These are phyloP conservation scores for Drosophila prostipennis DNA, from an alignment of 2,888 invertebrate genomes.

Conservation along the genomic window DNA sequence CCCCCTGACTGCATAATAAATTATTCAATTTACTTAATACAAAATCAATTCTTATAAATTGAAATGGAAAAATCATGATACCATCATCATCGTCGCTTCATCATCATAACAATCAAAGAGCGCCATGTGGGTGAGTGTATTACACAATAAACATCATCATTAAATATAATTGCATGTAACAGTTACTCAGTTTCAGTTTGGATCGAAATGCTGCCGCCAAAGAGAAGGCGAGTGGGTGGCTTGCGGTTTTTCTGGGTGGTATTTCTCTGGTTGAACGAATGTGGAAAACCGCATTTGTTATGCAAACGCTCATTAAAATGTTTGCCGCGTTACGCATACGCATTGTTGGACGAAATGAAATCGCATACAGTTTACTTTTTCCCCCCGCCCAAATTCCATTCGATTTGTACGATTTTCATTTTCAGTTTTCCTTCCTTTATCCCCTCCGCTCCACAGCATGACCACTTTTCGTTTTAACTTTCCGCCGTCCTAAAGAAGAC, in stretches of 20 bases:
- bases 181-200: constrained; percentile 64
- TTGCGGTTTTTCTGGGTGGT: constrained; percentile 29
- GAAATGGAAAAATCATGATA: constrained; percentile 64
- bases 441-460: not conserved
- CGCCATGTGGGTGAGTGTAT: constrained; percentile 48
- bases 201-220: constrained; percentile 15
- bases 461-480: constrained; percentile 14
- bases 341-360: constrained; percentile 56
- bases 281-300: constrained; percentile 71
- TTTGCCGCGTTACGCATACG: constrained; percentile 67
- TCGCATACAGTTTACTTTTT: constrained; percentile 8
- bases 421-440: constrained; percentile 1
- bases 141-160: constrained; percentile 75
- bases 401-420: constrained; percentile 24
- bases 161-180: constrained; percentile 77
- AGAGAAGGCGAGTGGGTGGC: not conserved
- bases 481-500: constrained; percentile 9
- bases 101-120: constrained; percentile 28
- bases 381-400: constrained; percentile 5
- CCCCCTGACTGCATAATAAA: constrained; percentile 61
- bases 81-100: constrained; percentile 54
- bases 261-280: constrained; percentile 28
- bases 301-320: constrained; percentile 77
- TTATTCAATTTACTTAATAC: constrained; percentile 73
- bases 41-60: constrained; percentile 70